Conservation (phyloP, 2,797 vertebrate genomes). For the Pseudotriccus pelzelni region DNA sequence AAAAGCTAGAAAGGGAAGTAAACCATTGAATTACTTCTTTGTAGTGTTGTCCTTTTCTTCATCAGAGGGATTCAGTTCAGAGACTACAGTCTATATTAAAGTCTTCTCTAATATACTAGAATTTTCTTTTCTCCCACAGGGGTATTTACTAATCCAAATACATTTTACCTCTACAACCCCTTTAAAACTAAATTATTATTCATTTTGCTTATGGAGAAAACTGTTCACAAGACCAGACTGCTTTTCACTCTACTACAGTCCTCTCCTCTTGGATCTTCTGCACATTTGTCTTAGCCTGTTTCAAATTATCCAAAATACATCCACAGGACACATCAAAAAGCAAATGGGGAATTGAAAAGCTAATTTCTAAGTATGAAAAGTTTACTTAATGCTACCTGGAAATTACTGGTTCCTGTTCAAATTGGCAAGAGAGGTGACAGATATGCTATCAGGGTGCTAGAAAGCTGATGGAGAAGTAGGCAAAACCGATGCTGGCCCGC, state of each 20-base stretch:
- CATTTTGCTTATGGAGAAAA: neutral
- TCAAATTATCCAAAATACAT: neutral
- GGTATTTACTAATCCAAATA: neutral
- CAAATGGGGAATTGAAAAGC: neutral
- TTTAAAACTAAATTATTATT: neutral
- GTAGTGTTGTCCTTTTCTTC: neutral
- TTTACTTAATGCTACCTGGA: neutral
- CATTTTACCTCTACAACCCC: neutral
- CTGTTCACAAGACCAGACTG: neutral
- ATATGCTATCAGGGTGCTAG: neutral
- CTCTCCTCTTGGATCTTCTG: neutral
- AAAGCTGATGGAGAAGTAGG: neutral
- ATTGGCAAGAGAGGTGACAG: neutral
- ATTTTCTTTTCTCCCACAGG: neutral
- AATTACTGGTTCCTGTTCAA: neutral
- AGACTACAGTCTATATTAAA: neutral
- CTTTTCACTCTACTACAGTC: neutral
- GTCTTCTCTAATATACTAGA: neutral
- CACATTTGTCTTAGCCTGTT: neutral
- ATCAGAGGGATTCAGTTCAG: neutral
- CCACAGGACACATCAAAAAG: neutral
- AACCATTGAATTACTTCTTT: neutral
- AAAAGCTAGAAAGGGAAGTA: neutral
- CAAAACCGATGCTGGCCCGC: neutral
- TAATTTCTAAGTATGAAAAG: neutral